Conservation (phyloP, 2,797 vertebrate species). For the Pitangus sulphuratus region DNA sequence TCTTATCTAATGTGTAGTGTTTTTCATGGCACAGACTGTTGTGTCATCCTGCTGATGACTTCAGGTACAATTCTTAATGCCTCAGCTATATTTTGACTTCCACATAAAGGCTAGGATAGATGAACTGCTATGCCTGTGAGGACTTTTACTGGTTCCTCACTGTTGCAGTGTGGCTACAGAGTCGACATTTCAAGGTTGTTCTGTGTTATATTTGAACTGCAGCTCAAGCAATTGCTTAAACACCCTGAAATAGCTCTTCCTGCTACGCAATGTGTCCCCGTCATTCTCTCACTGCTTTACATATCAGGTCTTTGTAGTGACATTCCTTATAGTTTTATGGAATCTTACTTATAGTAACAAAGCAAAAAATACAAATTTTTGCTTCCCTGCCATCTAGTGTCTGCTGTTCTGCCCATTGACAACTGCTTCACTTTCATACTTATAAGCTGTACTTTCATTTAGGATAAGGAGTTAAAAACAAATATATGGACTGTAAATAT, state of each 20-base stretch:
- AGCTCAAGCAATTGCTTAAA: not conserved
- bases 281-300: not conserved
- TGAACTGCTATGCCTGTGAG: not conserved
- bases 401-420: not conserved
- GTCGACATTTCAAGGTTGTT: not conserved
- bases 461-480: not conserved
- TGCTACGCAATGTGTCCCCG: fast-evolving
- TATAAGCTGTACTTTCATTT: not conserved
- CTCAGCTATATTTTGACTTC: not conserved
- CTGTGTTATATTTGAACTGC: not conserved
- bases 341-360: not conserved
- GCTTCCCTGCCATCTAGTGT: not conserved
- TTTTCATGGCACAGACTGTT: not conserved
- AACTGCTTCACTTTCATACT: not conserved
- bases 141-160: not conserved
- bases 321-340: not conserved
- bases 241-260: not conserved
- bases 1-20: not conserved
- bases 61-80: not conserved
- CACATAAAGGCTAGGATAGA: not conserved
- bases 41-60: not conserved
- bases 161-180: not conserved
- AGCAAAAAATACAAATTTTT: not conserved
- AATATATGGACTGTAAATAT: not conserved
- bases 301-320: not conserved